Evolutionary conservation across 2,113 vertebrate species (phyloP), one percentile per base, ranked within the genome.

Genomic region (Melierax canorus): DNA sequence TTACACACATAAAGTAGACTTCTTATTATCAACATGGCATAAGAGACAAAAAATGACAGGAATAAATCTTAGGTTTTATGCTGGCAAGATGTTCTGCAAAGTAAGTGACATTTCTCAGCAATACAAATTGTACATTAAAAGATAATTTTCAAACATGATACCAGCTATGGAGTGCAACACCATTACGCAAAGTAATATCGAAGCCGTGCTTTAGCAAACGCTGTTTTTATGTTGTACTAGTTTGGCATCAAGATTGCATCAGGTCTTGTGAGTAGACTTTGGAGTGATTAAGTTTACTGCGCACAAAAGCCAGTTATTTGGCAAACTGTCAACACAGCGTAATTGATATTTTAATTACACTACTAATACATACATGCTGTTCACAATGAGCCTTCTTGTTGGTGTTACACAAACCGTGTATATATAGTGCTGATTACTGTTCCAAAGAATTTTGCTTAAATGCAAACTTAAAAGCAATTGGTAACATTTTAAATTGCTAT

Each of bases 331-430:
- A 97, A 74, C 95, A 48, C 20, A 23, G 74, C 2, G 45, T 94
- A 97, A 96, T 93, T 96, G 97, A 97, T 97, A 98, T 97, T 98
- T 98, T 98, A 98, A 98, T 98, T 97, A 97, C 92, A 77, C 55
- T 46, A 36, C 95, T 85, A 94, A 97, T 94, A 71, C 71, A 55
- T 48, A 48, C 84, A 55, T 15, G 66, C 96, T 86, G 95, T 66
- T 95, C 88, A 16, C 79, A 20, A 87, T 0, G 29, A 97, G 96
- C 92, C 88, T 95, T 97, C 95, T 96, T 84, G 34, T 36, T 39
- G 41, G 67, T 71, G 59, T 55, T 34, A 45, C 63, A 53, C 75
- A 63, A 48, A 26, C 48, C 11, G 63, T 15, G 34, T 69, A 77
- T 93, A 97, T 96, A 78, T 3, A n/a, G 51, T 11, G n/a, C 96